These are phyloP conservation scores for Oreochromis tanganicae DNA, from an alignment of 2,113 vertebrate genomes.

Conservation along the genomic window DNA sequence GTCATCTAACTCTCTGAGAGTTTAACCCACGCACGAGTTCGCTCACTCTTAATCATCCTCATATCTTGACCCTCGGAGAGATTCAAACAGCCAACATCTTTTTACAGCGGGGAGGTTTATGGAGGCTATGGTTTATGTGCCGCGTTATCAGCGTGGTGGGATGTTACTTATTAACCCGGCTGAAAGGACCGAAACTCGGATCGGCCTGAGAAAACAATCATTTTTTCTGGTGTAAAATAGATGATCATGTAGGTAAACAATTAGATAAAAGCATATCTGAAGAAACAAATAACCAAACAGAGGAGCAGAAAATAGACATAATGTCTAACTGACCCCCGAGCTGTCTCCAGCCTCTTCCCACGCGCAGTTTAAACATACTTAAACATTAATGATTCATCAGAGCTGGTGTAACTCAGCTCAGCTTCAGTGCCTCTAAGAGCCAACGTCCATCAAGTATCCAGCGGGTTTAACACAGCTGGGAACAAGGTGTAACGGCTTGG, in stretches of 20 bases:
- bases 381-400: conserved; percentile 29
- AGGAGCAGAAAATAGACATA: neutral
- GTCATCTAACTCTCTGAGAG: neutral
- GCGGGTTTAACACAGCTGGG: neutral
- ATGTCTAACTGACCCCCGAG: neutral
- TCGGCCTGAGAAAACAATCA: neutral
- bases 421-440: conserved; percentile 24
- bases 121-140: conserved; percentile 30
- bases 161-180: conserved; percentile 59
- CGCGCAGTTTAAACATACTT: neutral
- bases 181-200: conserved; percentile 40
- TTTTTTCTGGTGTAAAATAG: conserved; percentile 4
- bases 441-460: conserved; percentile 9
- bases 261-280: neutral
- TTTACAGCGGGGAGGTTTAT: conserved; percentile 55
- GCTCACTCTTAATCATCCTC: neutral
- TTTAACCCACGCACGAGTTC: neutral
- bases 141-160: conserved; percentile 42
- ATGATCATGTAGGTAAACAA: neutral
- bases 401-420: conserved; percentile 8
- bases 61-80: neutral
- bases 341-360: neutral
- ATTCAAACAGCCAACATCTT: neutral
- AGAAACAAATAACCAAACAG: neutral
- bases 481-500: neutral